These are phyloP conservation scores for Gisinianus flammeolus DNA, from an alignment of 2,888 invertebrate genomes.

Conservation along the genomic window DNA sequence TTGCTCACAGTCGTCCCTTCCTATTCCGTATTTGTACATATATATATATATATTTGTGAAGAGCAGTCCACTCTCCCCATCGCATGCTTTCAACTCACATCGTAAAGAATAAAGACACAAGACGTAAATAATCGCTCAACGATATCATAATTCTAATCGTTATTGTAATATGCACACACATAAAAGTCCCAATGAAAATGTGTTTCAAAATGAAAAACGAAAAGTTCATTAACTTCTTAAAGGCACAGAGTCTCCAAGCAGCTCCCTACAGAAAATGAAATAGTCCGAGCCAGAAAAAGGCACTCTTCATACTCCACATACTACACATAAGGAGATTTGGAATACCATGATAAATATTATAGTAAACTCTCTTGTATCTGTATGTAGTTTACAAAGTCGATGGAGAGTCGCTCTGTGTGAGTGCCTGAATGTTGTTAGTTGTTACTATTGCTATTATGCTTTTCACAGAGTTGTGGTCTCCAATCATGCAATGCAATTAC, in stretches of 20 bases:
- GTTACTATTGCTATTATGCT: not conserved
- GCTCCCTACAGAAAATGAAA: not conserved
- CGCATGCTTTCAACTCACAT: not conserved
- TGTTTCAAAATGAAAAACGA: conserved; percentile 9
- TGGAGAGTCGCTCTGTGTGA: too few species aligned
- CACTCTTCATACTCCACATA: not conserved
- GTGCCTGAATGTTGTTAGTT: not conserved
- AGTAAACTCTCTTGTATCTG: not conserved
- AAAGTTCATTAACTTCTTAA: conserved; percentile 32
- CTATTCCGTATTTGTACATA: not conserved
- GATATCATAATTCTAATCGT: conserved; percentile 11
- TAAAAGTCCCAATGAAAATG: not conserved
- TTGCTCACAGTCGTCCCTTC: not conserved
- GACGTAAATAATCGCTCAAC: conserved; percentile 37
- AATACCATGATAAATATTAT: not conserved
- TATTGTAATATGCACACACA: not conserved
- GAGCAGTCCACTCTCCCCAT: not conserved
- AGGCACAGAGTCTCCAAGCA: not conserved
- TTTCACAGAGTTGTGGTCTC: conserved; percentile 18
- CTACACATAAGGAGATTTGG: too few species aligned
- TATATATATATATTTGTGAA: not conserved
- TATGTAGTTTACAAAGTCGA: not conserved
- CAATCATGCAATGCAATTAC: conserved; percentile 29
- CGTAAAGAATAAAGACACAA: conserved; percentile 17
- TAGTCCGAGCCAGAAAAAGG: not conserved